Evolutionary conservation across 2,113 vertebrate genomes (phyloP).

Genomic region (Paedocypris sp.): DNA sequence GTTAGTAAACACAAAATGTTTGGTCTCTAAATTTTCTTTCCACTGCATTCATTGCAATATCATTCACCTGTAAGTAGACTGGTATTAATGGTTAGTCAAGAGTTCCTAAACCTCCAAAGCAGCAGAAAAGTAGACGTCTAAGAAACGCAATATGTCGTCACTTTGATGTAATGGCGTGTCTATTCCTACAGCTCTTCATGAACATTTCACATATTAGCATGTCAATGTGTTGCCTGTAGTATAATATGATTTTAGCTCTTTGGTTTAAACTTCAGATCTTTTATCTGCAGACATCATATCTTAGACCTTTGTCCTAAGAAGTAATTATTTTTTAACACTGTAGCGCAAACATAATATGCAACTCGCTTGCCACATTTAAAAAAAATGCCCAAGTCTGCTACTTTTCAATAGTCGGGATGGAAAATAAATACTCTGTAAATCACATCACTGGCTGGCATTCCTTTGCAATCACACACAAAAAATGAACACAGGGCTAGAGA

Average conservation of each 20-base stretch:
- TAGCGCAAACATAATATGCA: not conserved
- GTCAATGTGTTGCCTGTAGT: constrained; percentile 50
- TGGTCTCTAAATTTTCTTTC: too few relatives aligned
- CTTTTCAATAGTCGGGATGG: not conserved
- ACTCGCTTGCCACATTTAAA: not conserved
- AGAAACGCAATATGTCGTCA: constrained; percentile 21
- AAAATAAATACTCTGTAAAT: constrained; percentile 2
- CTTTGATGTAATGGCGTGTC: constrained; percentile 35
- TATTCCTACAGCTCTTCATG: constrained; percentile 48
- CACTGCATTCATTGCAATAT: too few relatives aligned
- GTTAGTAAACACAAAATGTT: too few relatives aligned
- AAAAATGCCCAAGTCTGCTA: not conserved
- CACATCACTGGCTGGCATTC: not conserved
- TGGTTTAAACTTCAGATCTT: constrained; percentile 25
- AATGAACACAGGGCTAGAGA: not conserved
- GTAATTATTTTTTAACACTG: not conserved
- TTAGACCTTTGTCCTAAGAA: not conserved
- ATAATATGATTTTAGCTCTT: constrained; percentile 44
- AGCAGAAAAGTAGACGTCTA: not conserved
- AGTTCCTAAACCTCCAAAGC: not conserved
- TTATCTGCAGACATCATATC: constrained; percentile 44
- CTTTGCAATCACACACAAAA: not conserved
- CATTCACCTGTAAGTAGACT: too few relatives aligned
- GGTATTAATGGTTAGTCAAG: too few relatives aligned
- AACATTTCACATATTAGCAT: constrained; percentile 46